These are phyloP conservation scores for Pissodes strobi DNA, from an alignment of 1,140 invertebrate species.

Conservation along the genomic window DNA sequence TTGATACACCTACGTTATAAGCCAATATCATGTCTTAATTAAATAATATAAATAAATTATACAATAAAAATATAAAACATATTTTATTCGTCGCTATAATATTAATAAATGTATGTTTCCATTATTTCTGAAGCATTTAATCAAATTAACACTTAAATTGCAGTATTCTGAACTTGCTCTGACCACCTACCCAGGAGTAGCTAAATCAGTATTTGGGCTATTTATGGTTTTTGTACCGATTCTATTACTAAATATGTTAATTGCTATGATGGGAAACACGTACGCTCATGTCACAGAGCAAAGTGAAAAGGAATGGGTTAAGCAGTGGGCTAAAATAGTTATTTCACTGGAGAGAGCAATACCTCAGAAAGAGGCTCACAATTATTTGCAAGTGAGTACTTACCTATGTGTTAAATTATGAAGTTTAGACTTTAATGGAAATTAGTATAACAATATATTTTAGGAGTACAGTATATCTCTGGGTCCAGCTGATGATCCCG, in stretches of 20 bases:
- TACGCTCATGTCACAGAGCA: conserved; percentile 97
- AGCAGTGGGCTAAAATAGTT: conserved; percentile 99
- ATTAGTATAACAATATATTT: too few relatives aligned
- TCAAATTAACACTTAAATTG: conserved; percentile 44
- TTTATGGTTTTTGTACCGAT: conserved; percentile 99
- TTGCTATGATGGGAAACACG: conserved; percentile 99
- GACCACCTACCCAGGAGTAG: conserved; percentile 87
- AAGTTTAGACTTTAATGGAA: too few relatives aligned
- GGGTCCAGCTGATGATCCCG: conserved; percentile 77
- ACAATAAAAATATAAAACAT: too few relatives aligned
- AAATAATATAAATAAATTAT: too few relatives aligned
- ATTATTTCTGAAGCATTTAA: neutral
- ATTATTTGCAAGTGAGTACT: conserved; percentile 78
- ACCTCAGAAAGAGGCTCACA: conserved; percentile 83
- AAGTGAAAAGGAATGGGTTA: conserved; percentile 98
- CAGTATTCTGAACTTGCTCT: conserved; percentile 90
- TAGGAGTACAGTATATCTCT: conserved; percentile 95
- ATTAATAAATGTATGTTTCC: too few relatives aligned
- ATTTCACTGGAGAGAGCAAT: conserved; percentile 93
- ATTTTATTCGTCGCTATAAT: too few relatives aligned
- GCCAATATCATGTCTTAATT: too few relatives aligned
- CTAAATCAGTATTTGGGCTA: conserved; percentile 92
- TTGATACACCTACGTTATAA: too few relatives aligned
- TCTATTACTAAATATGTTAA: conserved; percentile 95
- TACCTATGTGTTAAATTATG: too few relatives aligned